Evolutionary conservation across 2,113 vertebrate species (phyloP).

Genomic region (Callipepla squamata): DNA sequence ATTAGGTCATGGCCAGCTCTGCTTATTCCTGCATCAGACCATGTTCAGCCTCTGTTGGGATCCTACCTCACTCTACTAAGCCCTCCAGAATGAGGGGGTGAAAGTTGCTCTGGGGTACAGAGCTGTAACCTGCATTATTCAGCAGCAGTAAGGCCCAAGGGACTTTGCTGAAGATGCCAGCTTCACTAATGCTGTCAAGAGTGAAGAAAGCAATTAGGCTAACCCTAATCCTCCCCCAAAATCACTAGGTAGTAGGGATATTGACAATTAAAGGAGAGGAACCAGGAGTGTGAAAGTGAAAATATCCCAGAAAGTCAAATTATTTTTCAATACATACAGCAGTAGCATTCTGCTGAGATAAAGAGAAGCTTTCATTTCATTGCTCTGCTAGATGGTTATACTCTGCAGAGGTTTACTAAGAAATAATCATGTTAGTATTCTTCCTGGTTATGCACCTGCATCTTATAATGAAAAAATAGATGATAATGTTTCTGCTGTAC

Average conservation of each 20-base stretch:
- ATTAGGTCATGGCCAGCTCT: not conserved
- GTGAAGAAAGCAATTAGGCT: not conserved
- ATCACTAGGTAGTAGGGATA: fast-evolving
- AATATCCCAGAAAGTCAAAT: not conserved
- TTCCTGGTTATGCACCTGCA: not conserved
- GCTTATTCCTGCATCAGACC: not conserved
- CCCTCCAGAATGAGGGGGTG: not conserved
- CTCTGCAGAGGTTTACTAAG: not conserved
- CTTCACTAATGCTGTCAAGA: not conserved
- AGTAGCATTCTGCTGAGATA: not conserved
- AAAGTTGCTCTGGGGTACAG: not conserved
- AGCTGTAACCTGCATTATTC: not conserved
- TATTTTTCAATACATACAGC: not conserved
- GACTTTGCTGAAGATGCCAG: not conserved
- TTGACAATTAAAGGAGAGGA: not conserved
- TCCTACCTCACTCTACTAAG: not conserved
- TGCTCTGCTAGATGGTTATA: not conserved
- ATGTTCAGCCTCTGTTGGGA: not conserved
- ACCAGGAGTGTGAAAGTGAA: not conserved
- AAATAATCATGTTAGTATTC: not conserved
- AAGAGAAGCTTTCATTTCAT: not conserved
- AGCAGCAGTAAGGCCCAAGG: not conserved
- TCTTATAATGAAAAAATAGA: conserved; percentile 7
- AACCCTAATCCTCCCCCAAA: not conserved
- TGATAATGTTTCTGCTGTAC: not conserved